Conservation (phyloP, 2,113 vertebrate species). For the Grammomys surdaster region DNA sequence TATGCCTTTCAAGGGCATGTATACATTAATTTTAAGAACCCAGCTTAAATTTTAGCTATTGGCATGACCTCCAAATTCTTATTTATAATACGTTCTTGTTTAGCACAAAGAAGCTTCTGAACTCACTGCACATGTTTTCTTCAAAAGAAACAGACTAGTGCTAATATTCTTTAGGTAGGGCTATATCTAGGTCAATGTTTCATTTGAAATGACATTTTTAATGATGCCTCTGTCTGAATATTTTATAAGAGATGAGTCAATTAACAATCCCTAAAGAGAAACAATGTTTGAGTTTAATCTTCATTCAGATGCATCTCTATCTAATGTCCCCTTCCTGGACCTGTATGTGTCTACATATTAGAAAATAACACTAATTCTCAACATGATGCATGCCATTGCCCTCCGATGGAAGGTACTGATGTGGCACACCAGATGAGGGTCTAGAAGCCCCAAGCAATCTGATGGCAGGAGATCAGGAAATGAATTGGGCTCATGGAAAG, state of each 20-base stretch:
- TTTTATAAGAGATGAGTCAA: constrained; percentile 55
- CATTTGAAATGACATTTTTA: neutral
- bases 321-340: neutral
- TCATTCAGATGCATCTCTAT: neutral
- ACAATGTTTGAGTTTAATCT: neutral
- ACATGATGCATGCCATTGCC: neutral
- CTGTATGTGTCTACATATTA: neutral
- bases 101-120: constrained; percentile 24
- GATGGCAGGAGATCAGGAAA: constrained; percentile 38
- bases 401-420: constrained; percentile 50
- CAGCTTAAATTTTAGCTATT: constrained; percentile 54
- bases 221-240: constrained; percentile 55
- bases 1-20: neutral
- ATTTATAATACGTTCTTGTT: constrained; percentile 28
- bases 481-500: constrained; percentile 64
- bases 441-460: neutral
- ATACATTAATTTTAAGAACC: constrained; percentile 42
- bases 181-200: constrained; percentile 29
- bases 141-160: constrained; percentile 18
- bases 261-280: constrained; percentile 37
- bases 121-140: constrained; percentile 33
- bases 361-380: constrained; percentile 37
- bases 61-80: constrained; percentile 50
- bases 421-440: neutral
- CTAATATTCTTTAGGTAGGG: neutral